phyloP scores from a whole-genome alignment of 2,113 vertebrate genomes.

The Tonatia bakeri region DNA sequence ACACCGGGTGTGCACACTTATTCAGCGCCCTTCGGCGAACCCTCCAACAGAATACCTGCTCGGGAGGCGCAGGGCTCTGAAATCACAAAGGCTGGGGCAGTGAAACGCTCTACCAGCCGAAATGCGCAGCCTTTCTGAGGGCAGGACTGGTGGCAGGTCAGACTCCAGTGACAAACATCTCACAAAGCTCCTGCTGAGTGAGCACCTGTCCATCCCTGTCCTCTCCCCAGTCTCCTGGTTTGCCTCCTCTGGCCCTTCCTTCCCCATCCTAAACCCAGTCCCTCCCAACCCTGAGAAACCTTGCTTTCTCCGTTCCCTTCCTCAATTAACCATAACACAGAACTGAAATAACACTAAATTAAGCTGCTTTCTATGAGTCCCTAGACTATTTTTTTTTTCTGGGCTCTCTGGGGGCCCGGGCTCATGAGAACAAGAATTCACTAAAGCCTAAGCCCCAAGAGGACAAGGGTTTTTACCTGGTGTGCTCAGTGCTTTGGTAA shows the following conservation, averaged over 20 bases:
- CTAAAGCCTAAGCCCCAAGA: not conserved
- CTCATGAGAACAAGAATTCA: not conserved
- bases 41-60: not conserved
- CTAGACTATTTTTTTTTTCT: not conserved
- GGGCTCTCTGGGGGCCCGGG: not conserved
- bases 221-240: not conserved
- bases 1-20: not conserved
- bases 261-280: not conserved
- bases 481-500: not conserved
- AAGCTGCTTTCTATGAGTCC: not conserved
- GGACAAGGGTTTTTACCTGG: not conserved
- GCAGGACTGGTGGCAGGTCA: not conserved
- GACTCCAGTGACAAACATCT: not conserved
- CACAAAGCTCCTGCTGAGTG: not conserved
- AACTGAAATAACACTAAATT: constrained; percentile 20
- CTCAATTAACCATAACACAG: not conserved
- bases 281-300: not conserved
- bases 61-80: not conserved
- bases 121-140: not conserved
- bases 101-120: not conserved
- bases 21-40: too few species aligned
- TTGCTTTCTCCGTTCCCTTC: not conserved
- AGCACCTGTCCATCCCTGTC: not conserved
- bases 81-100: not conserved
- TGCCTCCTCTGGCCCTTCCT: not conserved